Base-by-base conservation (phyloP, 2,888 invertebrate genomes). In the Sylvicola cinctus region DNA sequence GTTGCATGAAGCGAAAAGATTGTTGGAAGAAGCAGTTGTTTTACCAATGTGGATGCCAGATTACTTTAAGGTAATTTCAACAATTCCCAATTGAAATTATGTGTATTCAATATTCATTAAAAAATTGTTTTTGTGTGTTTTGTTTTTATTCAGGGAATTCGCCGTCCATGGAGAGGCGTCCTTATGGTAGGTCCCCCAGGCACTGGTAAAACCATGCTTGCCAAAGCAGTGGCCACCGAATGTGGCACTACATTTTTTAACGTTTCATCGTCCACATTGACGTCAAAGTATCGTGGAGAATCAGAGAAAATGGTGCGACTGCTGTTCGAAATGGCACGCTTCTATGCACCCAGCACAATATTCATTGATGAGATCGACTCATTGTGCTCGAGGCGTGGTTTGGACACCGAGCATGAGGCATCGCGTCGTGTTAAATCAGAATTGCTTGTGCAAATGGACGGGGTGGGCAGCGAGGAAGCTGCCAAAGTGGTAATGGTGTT, bases 321-420 rank as follows among this genome's bases (percentile, higher is more conserved):
- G 34, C 65, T 98, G 1, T 98, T 98, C 57, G 95, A 95, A 67
- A 95, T 98, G 91, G 95, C 95, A 3, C 69, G 95, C 43, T 93
- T 90, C 64, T 93, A 95, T 65, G 93, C 96, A 37, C 96, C 96
- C 4, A 88, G 88, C 49, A 96, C 95, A 36, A 95, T 98, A 48
- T 98, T 98, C 59, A 88, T 98, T 39, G 96, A 98, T 61, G 96
- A 98, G 68, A 96, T 98, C 40, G 96, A 98, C 65, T 91, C 95
- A 16, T 61, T 96, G 40, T 95, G 95, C 54, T 91, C 91, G 13
- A 72, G 87, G 41, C 70, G 95, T 54, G 96, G 96, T 36, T 83
- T 87, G 0, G 91, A 91, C 54, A 81, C 84, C 12, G 98, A 98
- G 57, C 96, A 98, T 55, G 96, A 98, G 61, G 95, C 96, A 4